Evolutionary conservation across 2,888 invertebrate species (phyloP), one percentile per base, ranked within the genome.

Genomic region (Pandemis corylana): DNA sequence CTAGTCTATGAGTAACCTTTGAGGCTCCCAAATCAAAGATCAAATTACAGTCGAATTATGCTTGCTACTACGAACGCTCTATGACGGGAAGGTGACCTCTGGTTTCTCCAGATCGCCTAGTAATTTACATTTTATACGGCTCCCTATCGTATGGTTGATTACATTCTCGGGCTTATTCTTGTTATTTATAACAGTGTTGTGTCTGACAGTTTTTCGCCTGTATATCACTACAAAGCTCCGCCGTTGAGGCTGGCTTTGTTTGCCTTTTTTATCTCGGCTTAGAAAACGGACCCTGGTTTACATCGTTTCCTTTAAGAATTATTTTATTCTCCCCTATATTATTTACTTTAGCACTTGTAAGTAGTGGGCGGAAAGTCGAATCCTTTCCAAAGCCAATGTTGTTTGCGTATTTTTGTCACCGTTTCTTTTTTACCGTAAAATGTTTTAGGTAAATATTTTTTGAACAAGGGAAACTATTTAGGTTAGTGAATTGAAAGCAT

Each of bases 231-330:
- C 15, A 72, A 72, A 72, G 67, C 72, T 63, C 64, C 68, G 61
- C 41, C 62, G 46, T 41, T 64, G 72, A 41, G 66, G 66, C 49
- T 72, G 66, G 56, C 44, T 73, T 68, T 68, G 72, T 68, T 68
- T 73, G 72, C 68, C 72, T 73, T 73, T 73, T 73, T 73, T 73
- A 68, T 73, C 64, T 73, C 72, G 53, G 68, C 63, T 68, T 56
- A 63, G 64, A 65, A 53, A 65, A 66, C 64, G 68, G 68, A 68
- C 64, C 72, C 63, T 56, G 68, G 68, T 64, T 73, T 73, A 72
- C 63, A 73, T 68, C 68, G 63, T 64, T 73, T 56, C 63, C 53
- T 56, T 56, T 56, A 46, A 68, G 63, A 73, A 64, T 67, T 67
- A 49, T 73, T 64, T 63, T 44, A 66, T 28, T 46, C 44, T 41